Evolutionary conservation across 2,113 vertebrate species (phyloP).

Genomic region (Alouatta palliata): DNA sequence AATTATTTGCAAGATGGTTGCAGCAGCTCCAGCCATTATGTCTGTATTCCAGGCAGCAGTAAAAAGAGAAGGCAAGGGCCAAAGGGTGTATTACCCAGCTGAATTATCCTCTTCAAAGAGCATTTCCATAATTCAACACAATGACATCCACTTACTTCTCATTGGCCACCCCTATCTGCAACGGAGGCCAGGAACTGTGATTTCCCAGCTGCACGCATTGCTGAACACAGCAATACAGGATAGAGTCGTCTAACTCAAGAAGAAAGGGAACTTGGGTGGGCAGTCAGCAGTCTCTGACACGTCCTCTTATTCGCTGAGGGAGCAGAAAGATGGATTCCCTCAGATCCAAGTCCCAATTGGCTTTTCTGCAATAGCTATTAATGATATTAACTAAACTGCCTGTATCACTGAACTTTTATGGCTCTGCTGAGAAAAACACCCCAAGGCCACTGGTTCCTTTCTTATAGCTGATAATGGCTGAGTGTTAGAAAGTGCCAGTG

Average conservation of each 20-base stretch:
- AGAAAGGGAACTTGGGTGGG: no score
- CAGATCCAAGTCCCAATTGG: not conserved
- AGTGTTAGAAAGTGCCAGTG: no score
- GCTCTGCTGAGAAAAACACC: not conserved
- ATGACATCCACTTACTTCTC: not conserved
- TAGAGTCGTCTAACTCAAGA: not conserved
- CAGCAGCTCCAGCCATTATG: not conserved
- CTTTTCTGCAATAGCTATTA: not conserved
- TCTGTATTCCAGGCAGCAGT: not conserved
- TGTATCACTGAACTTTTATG: not conserved
- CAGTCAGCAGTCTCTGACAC: not conserved
- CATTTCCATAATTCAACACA: not conserved
- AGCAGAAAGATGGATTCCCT: not conserved
- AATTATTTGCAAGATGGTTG: not conserved
- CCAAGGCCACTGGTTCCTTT: not conserved
- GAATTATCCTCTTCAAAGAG: not conserved
- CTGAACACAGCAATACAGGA: not conserved
- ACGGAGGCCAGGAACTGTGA: not conserved
- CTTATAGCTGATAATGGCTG: not conserved
- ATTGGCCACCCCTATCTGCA: not conserved
- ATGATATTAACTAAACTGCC: conserved; percentile 12
- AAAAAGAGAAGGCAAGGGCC: not conserved
- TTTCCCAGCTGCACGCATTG: not conserved
- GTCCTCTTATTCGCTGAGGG: not conserved
- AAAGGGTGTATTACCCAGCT: not conserved